Evolutionary conservation across 2,888 invertebrate genomes (phyloP), one percentile per base, ranked within the genome.

Genomic region (Ecdyonurus torrentis): DNA sequence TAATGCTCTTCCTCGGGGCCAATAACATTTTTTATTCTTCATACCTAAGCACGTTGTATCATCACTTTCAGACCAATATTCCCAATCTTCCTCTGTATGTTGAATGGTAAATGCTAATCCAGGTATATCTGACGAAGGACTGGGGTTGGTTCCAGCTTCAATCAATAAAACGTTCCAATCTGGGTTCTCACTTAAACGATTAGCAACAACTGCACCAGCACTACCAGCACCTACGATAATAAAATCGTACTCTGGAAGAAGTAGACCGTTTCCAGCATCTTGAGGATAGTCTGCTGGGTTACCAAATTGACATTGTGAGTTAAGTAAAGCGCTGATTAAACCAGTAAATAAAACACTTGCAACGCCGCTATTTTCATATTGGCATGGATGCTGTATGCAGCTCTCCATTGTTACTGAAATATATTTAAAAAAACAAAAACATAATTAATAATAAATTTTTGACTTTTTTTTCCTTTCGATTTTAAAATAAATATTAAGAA

Each of bases 1-100:
- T 20, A 84, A 72, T 18, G 79, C 79, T 70, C 85, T 84, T 0
- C 83, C 83, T 23, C 81, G 74, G 0, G 81, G 77, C 80, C 80
- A 83, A 60, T 70, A 72, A 68, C 82, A 81, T 7, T 68, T 63
- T 22, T 71, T 70, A 7, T 71, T 68, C 18, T 67, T 70, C 61
- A 71, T 68, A 1, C 76, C 73, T 25, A 72, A 68, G 63, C 79
- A 78, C 23, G 70, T 70, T 1, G 68, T 67, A 2, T 71, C 65
- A 20, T 79, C 74, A 0, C 77, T 77, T 65, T 81, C 79, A 0
- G 78, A 74, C 63, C 73, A 68, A 70, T 79, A 82, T 50, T 71
- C 66, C 73, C 79, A 79, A 68, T 79, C 79, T 37, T 77, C 71
- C 0, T 67, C 65, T 0, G 72, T 67, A 0, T 72, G 71, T 23